Evolutionary conservation across 1,140 invertebrate genomes (phyloP), one percentile per base, ranked within the genome.

Genomic region (Drosophila melanica): DNA sequence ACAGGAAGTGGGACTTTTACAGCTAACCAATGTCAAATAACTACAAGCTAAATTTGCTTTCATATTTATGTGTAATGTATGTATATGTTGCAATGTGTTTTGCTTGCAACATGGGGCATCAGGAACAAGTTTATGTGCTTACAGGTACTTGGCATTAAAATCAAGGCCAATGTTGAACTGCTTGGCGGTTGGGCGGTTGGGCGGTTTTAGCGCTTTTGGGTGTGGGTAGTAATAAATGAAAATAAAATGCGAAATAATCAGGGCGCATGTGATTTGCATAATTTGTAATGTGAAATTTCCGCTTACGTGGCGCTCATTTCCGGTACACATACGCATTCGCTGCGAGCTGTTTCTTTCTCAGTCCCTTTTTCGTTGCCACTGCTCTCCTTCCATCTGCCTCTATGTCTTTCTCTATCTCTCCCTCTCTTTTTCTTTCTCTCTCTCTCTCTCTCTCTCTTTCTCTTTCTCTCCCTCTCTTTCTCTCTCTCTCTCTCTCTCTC

Each of bases 291-390:
- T 76, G 76, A 75, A 82, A 82, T 82, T 82, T 82, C 79, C 79
- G 80, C 81, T 82, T 75, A 85, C 79, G 84, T 85, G 79, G 58
- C 81, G 79, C 80, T 84, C 81, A 84, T 82, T 82, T 82, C 80
- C 79, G 74, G 80, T 74, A 64, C 14, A 58, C 20, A 48, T 27
- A n/a, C 47, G 16, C 20, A 10, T 10, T 9, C 33, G 9, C 11
- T 4, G 37, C 10, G 37, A 39, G 37, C 12, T n/a, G 37, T 9
- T 11, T 12, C 37, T 39, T 5, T 27, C 27, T 27, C 27, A 27
- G 27, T 39, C 37, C 5, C 14, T 3, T 16, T 20, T 4, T 7
- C 8, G 4, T 33, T 39, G 2, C n/a, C 66, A 2, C 20, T 39
- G 41, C 41, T 39, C 27, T 42, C 27, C 50, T 16, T 42, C 23